Evolutionary conservation across 2,113 vertebrate species (phyloP).

Genomic region (Petrocephalus zakoni): DNA sequence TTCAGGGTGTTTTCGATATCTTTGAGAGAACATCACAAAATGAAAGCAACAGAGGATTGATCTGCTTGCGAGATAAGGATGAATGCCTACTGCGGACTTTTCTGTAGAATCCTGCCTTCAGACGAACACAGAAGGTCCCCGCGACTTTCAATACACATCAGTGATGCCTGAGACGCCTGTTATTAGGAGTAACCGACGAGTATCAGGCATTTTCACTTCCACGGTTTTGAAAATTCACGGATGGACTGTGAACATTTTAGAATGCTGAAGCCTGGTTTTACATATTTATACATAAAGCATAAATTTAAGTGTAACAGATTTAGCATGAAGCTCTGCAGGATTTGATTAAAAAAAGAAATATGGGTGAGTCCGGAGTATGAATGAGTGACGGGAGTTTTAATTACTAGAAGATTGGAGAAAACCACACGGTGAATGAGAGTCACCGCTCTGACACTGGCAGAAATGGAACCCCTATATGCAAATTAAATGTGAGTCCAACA

Average conservation of each 20-base stretch:
- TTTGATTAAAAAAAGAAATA: neutral
- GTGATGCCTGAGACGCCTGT: neutral
- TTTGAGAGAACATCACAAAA: neutral
- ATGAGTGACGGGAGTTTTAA: neutral
- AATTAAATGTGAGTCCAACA: neutral
- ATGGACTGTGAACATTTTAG: neutral
- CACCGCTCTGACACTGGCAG: neutral
- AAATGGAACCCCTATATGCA: neutral
- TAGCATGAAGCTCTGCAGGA: neutral
- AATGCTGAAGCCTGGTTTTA: neutral
- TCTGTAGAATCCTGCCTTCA: neutral
- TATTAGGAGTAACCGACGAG: neutral
- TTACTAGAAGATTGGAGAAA: neutral
- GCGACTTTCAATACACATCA: neutral
- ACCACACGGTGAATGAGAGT: neutral
- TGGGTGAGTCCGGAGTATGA: neutral
- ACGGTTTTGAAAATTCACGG: neutral
- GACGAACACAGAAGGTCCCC: neutral
- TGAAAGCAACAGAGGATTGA: neutral
- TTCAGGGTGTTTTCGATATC: neutral
- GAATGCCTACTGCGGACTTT: neutral
- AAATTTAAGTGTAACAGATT: neutral
- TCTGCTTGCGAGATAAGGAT: neutral
- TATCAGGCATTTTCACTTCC: neutral
- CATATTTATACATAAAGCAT: neutral